phyloP scores from a whole-genome alignment of 64 coral and sea anemone species.

The Orbicella faveolata region DNA sequence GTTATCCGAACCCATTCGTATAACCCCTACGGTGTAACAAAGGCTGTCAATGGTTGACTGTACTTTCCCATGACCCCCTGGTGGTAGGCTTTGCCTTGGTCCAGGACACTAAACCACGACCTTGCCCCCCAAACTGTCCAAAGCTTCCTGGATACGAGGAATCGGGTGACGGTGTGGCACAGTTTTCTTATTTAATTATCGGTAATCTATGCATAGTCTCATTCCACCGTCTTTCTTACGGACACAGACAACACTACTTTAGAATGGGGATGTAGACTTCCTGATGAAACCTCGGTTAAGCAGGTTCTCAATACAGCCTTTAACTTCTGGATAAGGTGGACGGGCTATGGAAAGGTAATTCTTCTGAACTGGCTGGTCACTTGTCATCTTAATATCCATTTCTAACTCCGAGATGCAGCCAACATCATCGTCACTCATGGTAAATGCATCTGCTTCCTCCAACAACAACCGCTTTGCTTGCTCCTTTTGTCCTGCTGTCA shows the following conservation, averaged over 20 bases:
- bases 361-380: constrained; percentile 25
- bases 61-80: neutral
- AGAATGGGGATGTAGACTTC: constrained; percentile 30
- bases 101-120: neutral
- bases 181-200: constrained; percentile 16
- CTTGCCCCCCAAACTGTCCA: too few relatives aligned
- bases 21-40: neutral
- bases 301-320: neutral
- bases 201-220: constrained; percentile 37
- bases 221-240: constrained; percentile 20
- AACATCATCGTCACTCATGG: constrained; percentile 7
- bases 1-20: constrained; percentile 7
- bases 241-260: constrained; percentile 28
- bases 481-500: constrained; percentile 17
- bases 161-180: neutral
- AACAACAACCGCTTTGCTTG: constrained; percentile 35
- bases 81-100: neutral
- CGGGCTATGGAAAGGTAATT: constrained; percentile 15
- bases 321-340: constrained; percentile 29
- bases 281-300: constrained; percentile 10
- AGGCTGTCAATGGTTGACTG: neutral
- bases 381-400: constrained; percentile 40
- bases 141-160: too few relatives aligned
- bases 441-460: constrained; percentile 46
- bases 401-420: constrained; percentile 27